A percentile compares a stretch with the other conserved stretches of the same genome.
Evolutionary conservation across 2,113 vertebrate genomes (phyloP).

Genomic region (Vimba vimba): DNA sequence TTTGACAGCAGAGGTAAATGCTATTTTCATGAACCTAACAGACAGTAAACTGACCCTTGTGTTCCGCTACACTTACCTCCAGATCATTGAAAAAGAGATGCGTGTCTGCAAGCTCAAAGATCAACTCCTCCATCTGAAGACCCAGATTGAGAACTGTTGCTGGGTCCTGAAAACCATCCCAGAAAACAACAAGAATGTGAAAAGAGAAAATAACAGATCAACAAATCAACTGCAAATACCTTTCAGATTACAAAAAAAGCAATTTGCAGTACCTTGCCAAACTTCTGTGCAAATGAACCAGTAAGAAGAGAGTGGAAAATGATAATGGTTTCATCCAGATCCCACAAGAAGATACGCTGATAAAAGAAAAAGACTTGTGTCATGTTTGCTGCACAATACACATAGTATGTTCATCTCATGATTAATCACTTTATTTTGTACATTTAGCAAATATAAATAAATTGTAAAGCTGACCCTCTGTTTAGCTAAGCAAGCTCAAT

Average conservation of each 20-base stretch:
- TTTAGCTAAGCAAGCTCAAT: background rate
- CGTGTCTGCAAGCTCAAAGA: slow-evolving; percentile 97
- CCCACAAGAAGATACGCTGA: slow-evolving; percentile 95
- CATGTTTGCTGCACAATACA: background rate
- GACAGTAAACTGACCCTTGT: background rate
- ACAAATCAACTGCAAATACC: background rate
- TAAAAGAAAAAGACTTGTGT: slow-evolving; percentile 44
- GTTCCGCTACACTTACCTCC: slow-evolving; percentile 76
- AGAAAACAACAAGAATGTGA: background rate
- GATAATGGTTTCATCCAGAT: slow-evolving; percentile 98
- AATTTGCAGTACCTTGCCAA: slow-evolving; percentile 86
- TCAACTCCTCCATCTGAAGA: slow-evolving; percentile 98
- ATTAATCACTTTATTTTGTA: background rate
- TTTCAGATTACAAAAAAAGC: background rate
- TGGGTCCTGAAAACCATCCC: slow-evolving; percentile 79
- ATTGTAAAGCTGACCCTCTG: background rate
- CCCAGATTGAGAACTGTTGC: slow-evolving; percentile 92
- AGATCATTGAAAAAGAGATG: slow-evolving; percentile 99
- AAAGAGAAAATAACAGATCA: background rate
- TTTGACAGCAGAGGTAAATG: slow-evolving; percentile 55
- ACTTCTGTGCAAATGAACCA: slow-evolving; percentile 95
- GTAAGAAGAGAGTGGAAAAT: slow-evolving; percentile 99
- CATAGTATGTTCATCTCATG: background rate
- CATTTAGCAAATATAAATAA: background rate
- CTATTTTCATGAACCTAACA: background rate